Evolutionary conservation across 2,888 invertebrate species (phyloP), one percentile per base, ranked within the genome.

Genomic region (Archaeoteleia sp.): DNA sequence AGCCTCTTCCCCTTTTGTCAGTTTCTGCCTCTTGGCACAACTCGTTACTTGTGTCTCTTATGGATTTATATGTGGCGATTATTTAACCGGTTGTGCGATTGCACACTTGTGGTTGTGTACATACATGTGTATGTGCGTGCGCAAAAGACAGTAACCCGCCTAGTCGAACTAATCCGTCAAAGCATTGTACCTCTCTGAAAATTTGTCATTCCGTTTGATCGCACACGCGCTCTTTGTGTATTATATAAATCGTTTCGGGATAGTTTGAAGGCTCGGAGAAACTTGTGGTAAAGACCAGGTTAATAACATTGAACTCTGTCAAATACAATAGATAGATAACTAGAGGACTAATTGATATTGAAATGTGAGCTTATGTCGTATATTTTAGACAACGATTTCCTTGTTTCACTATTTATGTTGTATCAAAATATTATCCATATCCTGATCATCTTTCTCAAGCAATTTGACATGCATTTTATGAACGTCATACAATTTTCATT

Each of bases 161-260:
- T 32, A 32, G 2, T 9, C 12, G 32, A 32, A 32, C 32, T 32
- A 32, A 32, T 32, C 32, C 32, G 10, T 32, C 32, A 32, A 32
- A 32, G 32, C 32, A 10, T 12, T 7, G 10, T 6, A 9, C 1
- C 32, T 32, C 32, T 10, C 9, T 10, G 12, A 32, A 32, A 32
- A 32, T 32, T 32, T 32, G 32, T 32, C 32, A 32, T 32, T 32
- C 32, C 10, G 10, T 32, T 32, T 32, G 10, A 32, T 7, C 2
- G 32, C 32, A 32, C 32, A 10, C 32, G 32, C 9, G 32, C 32
- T 32, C 32, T 7, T 32, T 10, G 9, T 9, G 32, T 32, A 32
- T 32, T 32, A 32, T 32, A 10, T 32, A 2, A 32, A 32, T 32
- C 10, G 10, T 32, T 10, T 1, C 7, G 12, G 6, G 10, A 32